A percentile compares a stretch with the other conserved stretches of the same genome.
These are phyloP conservation scores for Stomatorhinus walkeri DNA, from an alignment of 2,797 vertebrate genomes.

Conservation along the genomic window DNA sequence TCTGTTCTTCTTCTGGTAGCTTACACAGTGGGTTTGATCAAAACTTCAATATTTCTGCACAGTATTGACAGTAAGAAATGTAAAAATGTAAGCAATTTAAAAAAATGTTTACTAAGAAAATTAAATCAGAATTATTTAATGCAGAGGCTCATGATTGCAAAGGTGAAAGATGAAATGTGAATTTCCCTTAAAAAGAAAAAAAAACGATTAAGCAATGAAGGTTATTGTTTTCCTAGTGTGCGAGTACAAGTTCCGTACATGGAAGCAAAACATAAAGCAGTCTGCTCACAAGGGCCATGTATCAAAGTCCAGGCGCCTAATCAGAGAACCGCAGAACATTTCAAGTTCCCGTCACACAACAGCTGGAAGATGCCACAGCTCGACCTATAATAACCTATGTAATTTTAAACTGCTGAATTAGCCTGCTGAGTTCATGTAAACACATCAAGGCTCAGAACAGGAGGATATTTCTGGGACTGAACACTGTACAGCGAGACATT, in stretches of 20 bases:
- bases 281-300: neutral
- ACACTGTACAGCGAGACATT: neutral
- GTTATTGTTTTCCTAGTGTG: neutral
- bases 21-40: neutral
- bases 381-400: neutral
- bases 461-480: neutral
- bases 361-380: neutral
- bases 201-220: neutral
- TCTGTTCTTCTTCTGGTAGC: neutral
- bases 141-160: neutral
- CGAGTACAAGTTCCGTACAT: neutral
- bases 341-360: neutral
- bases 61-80: neutral
- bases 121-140: neutral
- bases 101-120: neutral
- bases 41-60: neutral
- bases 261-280: neutral
- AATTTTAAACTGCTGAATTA: neutral
- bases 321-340: neutral
- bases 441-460: neutral
- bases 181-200: neutral
- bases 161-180: neutral
- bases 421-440: conserved; percentile 5
- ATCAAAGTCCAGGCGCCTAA: neutral
- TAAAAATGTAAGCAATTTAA: neutral